Conservation (phyloP, 2,797 vertebrate species). For the Urophycis tenuis region DNA sequence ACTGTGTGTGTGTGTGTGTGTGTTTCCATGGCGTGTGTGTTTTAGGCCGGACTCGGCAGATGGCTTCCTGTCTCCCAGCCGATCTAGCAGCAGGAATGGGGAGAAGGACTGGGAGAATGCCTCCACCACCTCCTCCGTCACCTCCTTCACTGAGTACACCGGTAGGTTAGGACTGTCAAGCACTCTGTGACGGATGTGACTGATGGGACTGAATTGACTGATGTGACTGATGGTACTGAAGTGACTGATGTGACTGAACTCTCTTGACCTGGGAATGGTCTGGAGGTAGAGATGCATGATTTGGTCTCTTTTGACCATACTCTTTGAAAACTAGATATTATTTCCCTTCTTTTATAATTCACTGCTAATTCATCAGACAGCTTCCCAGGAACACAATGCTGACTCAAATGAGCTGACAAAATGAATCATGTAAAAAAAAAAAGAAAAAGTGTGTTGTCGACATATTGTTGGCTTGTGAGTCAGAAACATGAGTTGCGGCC, state of each 20-base stretch:
- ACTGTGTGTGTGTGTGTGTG: constrained; percentile 19
- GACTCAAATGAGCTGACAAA: too few species aligned
- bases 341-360: neutral
- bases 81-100: constrained; percentile 87
- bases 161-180: constrained; percentile 63
- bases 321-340: neutral
- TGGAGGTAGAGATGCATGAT: neutral
- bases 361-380: neutral
- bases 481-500: too few species aligned
- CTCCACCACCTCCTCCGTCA: constrained; percentile 93
- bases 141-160: constrained; percentile 94
- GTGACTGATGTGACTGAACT: too few species aligned
- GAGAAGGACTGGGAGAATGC: constrained; percentile 98
- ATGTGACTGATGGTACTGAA: too few species aligned
- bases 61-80: constrained; percentile 87
- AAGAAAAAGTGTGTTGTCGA: too few species aligned
- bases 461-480: too few species aligned
- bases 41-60: constrained; percentile 92
- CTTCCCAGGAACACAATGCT: neutral
- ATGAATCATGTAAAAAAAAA: too few species aligned
- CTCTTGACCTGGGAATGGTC: neutral
- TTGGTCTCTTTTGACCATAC: neutral
- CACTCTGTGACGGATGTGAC: too few species aligned
- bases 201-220: too few species aligned
- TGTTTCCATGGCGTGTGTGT: constrained; percentile 26